Evolutionary conservation across 2,113 vertebrate species (phyloP), one percentile per base, ranked within the genome.

Genomic region (Speoplatyrhinus poulsoni): DNA sequence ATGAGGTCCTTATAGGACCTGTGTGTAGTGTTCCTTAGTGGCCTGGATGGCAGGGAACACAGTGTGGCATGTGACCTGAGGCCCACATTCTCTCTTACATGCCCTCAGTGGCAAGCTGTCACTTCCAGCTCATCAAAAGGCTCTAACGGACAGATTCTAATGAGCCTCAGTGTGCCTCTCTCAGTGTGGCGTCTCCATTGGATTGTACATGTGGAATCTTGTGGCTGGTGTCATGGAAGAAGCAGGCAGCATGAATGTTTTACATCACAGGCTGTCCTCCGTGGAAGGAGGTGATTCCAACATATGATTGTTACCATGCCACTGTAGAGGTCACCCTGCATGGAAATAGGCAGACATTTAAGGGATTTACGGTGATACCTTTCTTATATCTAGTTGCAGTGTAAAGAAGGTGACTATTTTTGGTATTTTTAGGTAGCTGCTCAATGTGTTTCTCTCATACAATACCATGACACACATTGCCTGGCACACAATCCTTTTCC

Each of bases 111-210:
- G 46, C 82, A 70, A 41, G 71, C 81, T 82, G 81, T 83, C 84
- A 76, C 84, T 83, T 3, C 47, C 74, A 80, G 73, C 80, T 76
- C 58, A 56, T 84, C 79, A 84, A 82, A 75, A 69, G 76, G 67
- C 70, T 81, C 68, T 66, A 73, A 80, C 3, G 83, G 81, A 71
- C 65, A 74, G 73, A 84, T 87, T 89, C 87, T 90, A 91, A 90
- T 88, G 88, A 89, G 84, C 69, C 80, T 68, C 83, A 81, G 76
- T 86, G 83, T 83, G 77, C 65, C 75, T 85, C 84, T 83, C 84
- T 76, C 65, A 60, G 59, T 83, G 84, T 69, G 83, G 75, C 74
- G 80, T 80, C 73, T 67, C 60, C 69, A 76, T 85, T 82, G 75
- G 60, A 82, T 76, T 84, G 85, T 56, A 72, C 81, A 81, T 80